phyloP scores from a whole-genome alignment of 2,888 invertebrate genomes.

The Rapana venosa region DNA sequence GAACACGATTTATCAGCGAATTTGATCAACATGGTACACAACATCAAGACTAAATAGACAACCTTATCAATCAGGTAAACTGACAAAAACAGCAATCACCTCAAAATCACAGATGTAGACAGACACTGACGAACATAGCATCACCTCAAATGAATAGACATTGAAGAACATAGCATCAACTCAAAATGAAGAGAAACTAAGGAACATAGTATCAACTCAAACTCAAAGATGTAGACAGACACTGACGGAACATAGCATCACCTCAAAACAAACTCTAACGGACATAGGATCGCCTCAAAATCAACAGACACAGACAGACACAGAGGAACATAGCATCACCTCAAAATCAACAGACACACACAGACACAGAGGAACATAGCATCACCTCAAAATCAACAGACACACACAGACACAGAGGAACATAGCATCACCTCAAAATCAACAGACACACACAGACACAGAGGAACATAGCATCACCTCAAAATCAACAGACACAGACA shows the following conservation, averaged over 20 bases:
- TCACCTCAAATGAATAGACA: too few relatives aligned
- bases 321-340: neutral
- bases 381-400: neutral
- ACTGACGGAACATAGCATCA: too few relatives aligned
- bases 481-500: neutral
- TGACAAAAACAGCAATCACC: neutral
- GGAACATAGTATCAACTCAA: too few relatives aligned
- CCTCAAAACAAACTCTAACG: too few relatives aligned
- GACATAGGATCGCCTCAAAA: too few relatives aligned
- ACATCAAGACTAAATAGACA: neutral
- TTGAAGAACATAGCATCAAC: too few relatives aligned
- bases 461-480: neutral
- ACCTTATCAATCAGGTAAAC: too few relatives aligned
- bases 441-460: neutral
- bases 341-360: neutral
- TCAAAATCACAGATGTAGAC: neutral
- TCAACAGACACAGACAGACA: neutral
- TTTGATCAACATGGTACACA: too few relatives aligned
- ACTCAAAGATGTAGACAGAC: constrained; percentile 92
- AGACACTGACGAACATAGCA: neutral
- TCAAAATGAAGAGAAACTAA: too few relatives aligned
- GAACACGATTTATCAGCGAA: too few relatives aligned
- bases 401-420: neutral
- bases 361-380: neutral
- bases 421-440: neutral